Conservation (phyloP, 1,140 invertebrate genomes). For the Zaprionus gabonicus region DNA sequence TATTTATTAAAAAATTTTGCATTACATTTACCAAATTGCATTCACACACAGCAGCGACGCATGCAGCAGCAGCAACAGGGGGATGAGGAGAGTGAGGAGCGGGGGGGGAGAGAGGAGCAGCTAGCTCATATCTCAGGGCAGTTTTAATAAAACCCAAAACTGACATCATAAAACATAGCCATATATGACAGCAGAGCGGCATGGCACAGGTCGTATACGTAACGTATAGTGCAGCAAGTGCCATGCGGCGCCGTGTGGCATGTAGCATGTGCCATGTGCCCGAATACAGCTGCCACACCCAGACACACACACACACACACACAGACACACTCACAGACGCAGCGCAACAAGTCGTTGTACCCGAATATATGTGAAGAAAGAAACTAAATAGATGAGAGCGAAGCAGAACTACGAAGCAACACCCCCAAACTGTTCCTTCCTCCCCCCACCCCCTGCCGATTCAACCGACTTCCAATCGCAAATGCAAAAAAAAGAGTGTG, state of each 20-base stretch:
- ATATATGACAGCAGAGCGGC: constrained; percentile 68
- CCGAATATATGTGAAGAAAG: constrained; percentile 67
- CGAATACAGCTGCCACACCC: constrained; percentile 67
- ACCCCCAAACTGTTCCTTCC: constrained; percentile 1
- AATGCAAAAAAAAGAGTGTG: constrained; percentile 40
- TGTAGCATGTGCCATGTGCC: constrained; percentile 25
- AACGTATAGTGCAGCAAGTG: constrained; percentile 38
- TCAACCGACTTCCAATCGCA: constrained; percentile 51
- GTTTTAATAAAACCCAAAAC: constrained; percentile 83
- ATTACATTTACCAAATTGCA: constrained; percentile 66
- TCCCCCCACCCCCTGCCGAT: constrained; percentile 23
- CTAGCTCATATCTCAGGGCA: constrained; percentile 68
- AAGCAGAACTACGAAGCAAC: constrained; percentile 56
- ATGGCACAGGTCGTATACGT: constrained; percentile 76
- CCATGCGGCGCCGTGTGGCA: constrained; percentile 15
- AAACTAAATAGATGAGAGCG: constrained; percentile 72
- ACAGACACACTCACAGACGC: constrained; percentile 46
- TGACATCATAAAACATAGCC: constrained; percentile 82
- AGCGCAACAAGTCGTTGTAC: constrained; percentile 83
- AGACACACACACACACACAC: constrained; percentile 42
- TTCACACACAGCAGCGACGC: not conserved
- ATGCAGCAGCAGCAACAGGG: not conserved
- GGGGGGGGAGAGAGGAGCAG: not conserved
- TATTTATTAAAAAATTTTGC: constrained; percentile 77
- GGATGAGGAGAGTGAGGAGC: not conserved